These are phyloP conservation scores for Chloroceryle aenea DNA, from an alignment of 2,113 vertebrate genomes.

Conservation along the genomic window DNA sequence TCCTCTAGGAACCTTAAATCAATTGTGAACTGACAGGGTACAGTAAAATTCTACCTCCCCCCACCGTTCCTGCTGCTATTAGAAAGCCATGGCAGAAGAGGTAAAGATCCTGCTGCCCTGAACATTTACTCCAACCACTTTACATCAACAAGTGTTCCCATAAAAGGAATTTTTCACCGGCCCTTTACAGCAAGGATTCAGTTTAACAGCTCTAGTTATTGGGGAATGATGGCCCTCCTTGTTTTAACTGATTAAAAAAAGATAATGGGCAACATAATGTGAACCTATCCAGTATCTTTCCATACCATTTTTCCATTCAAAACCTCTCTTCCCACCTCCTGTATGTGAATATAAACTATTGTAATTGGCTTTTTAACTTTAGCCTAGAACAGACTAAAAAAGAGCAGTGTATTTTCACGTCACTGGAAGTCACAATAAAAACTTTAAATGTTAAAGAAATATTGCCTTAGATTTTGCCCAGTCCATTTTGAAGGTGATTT, in stretches of 20 bases:
- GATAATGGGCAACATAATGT: neutral
- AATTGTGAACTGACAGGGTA: neutral
- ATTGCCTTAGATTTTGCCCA: neutral
- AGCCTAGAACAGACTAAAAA: neutral
- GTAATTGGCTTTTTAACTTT: neutral
- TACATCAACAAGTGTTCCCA: neutral
- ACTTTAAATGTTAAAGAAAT: neutral
- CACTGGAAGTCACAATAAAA: neutral
- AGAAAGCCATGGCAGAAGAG: neutral
- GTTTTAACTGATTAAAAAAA: neutral
- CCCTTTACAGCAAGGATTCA: neutral
- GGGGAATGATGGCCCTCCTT: neutral
- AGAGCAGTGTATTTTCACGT: neutral
- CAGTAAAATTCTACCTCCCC: neutral
- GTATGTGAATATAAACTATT: neutral
- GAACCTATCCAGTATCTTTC: neutral
- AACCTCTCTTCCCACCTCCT: neutral
- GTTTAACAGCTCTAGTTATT: neutral
- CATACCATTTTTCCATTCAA: neutral
- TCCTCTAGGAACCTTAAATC: slow-evolving; percentile 44
- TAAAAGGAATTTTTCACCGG: slow-evolving; percentile 12
- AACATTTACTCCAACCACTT: neutral
- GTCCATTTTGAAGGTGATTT: neutral
- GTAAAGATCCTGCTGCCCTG: neutral
- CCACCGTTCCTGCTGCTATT: neutral